Conservation (phyloP, 2,113 vertebrate species). For the Labeo catla region DNA sequence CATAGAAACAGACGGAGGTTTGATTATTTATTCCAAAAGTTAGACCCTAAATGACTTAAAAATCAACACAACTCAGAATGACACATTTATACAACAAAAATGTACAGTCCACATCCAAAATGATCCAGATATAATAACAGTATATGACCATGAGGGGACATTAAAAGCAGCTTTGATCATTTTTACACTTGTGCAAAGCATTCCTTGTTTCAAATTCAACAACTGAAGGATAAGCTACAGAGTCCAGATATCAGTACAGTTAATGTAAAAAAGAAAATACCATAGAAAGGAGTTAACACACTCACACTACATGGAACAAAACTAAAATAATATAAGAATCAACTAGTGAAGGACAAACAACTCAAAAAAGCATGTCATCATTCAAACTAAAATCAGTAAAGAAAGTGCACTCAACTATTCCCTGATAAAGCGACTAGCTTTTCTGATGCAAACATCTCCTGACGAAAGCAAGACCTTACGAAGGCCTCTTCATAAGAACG, state of each 20-base stretch:
- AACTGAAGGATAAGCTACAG: slow-evolving; percentile 45
- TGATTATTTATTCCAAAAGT: neutral
- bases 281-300: slow-evolving; percentile 27
- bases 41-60: neutral
- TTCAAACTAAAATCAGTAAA: slow-evolving; percentile 46
- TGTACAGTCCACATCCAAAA: neutral
- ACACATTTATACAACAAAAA: neutral
- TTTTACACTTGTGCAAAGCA: slow-evolving; percentile 55
- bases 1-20: neutral
- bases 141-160: neutral
- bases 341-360: slow-evolving; percentile 44
- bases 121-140: slow-evolving; percentile 11
- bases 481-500: neutral
- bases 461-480: neutral
- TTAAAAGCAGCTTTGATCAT: slow-evolving; percentile 51
- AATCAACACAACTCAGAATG: neutral
- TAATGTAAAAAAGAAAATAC: slow-evolving; percentile 38
- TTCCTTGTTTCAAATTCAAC: slow-evolving; percentile 36
- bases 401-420: slow-evolving; percentile 63
- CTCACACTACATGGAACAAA: slow-evolving; percentile 24
- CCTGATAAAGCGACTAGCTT: slow-evolving; percentile 59
- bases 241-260: slow-evolving; percentile 24
- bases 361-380: slow-evolving; percentile 8
- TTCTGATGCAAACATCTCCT: slow-evolving; percentile 13
- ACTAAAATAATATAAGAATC: neutral